These are phyloP conservation scores for Neotoxoptera formosana DNA, from an alignment of 1,140 invertebrate species.

Conservation along the genomic window DNA sequence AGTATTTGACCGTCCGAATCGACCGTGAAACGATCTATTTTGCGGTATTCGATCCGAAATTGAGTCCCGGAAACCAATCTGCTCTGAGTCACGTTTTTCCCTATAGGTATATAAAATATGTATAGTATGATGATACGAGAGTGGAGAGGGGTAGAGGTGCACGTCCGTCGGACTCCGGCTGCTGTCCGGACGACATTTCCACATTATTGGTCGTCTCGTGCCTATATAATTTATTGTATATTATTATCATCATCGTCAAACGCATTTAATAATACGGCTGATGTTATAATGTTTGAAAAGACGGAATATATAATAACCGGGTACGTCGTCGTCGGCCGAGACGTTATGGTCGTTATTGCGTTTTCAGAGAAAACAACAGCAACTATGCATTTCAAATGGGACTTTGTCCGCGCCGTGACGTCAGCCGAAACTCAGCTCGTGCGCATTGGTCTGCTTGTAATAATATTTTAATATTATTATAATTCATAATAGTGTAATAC, in stretches of 20 bases:
- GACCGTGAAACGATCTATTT: background rate
- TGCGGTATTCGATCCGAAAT: background rate
- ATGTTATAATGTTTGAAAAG: background rate
- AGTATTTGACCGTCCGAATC: background rate
- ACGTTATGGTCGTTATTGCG: background rate
- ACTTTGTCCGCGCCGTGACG: background rate
- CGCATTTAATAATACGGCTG: background rate
- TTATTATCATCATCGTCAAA: background rate
- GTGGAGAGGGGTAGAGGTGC: background rate
- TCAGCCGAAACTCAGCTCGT: background rate
- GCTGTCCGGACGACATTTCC: background rate
- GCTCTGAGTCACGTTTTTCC: background rate
- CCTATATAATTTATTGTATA: background rate
- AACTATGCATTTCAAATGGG: background rate
- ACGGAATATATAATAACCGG: background rate
- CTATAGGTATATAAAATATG: background rate
- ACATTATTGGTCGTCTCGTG: background rate
- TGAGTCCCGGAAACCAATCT: background rate
- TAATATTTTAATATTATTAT: background rate
- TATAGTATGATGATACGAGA: background rate
- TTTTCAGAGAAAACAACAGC: background rate
- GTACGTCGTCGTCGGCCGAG: background rate
- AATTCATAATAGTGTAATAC: background rate
- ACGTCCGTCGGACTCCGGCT: background rate
- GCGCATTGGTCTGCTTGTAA: background rate